These are phyloP conservation scores for Pseudeuparius sepicola DNA, from an alignment of 2,888 invertebrate species.

Conservation along the genomic window DNA sequence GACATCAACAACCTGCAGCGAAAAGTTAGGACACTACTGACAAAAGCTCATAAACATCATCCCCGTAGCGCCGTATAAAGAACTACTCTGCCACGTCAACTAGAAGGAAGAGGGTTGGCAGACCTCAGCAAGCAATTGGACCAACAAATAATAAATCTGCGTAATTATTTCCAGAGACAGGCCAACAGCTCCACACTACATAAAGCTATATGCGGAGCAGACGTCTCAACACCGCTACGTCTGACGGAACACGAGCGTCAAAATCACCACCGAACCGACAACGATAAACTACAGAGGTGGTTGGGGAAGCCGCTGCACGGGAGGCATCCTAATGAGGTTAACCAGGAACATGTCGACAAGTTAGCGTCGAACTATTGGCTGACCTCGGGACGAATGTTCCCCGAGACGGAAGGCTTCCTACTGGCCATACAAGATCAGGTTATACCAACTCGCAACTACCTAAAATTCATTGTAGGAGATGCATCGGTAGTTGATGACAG, in stretches of 20 bases:
- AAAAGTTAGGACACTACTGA: not conserved
- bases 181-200: not conserved
- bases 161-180: not conserved
- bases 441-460: constrained; percentile 5
- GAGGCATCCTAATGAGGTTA: constrained; percentile 11
- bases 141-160: not conserved
- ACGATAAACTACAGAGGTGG: constrained; percentile 8
- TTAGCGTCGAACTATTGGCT: constrained; percentile 17
- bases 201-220: not conserved
- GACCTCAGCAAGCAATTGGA: not conserved
- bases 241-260: not conserved
- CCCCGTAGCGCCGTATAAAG: not conserved
- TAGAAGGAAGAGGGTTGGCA: constrained; percentile 3
- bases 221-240: not conserved
- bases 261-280: not conserved
- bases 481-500: not conserved
- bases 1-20: not conserved
- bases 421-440: constrained; percentile 16
- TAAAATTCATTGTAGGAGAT: constrained; percentile 3
- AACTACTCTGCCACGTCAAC: not conserved
- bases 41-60: not conserved
- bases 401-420: constrained; percentile 17
- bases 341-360: constrained; percentile 13
- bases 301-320: constrained; percentile 11
- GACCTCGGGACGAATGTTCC: constrained; percentile 12